phyloP scores from a whole-genome alignment of 2,113 vertebrate species.

The Albula glossodonta region DNA sequence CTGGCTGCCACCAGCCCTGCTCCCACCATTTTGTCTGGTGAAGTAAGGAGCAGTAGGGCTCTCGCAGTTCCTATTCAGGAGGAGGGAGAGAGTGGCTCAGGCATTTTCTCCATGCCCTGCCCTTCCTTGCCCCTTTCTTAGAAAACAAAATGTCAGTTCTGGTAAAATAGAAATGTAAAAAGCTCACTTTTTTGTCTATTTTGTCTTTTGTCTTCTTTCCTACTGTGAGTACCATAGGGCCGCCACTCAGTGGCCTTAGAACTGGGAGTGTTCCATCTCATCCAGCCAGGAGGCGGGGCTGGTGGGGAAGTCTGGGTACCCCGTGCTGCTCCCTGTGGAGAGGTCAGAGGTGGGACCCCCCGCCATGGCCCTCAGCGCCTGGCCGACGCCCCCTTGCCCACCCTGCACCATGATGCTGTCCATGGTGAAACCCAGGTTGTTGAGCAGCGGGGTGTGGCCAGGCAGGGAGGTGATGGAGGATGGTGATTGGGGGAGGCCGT shows the following conservation, averaged over 20 bases:
- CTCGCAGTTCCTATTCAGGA: background rate
- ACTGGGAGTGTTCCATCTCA: slow-evolving; percentile 98
- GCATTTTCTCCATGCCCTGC: slow-evolving; percentile 25
- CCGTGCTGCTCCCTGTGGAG: slow-evolving; percentile 96
- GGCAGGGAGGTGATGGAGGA: slow-evolving; percentile 93
- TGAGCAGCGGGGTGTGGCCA: slow-evolving; percentile 88
- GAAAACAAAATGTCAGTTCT: slow-evolving; percentile 46
- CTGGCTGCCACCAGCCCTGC: background rate
- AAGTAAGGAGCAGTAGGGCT: background rate
- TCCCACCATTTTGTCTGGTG: background rate
- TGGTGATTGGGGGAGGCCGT: slow-evolving; percentile 91
- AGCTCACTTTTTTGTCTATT: slow-evolving; percentile 29
- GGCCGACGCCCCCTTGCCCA: slow-evolving; percentile 82
- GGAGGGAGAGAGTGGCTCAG: background rate
- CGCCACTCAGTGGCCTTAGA: slow-evolving; percentile 69
- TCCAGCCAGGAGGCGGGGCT: slow-evolving; percentile 98
- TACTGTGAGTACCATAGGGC: background rate
- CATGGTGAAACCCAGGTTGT: slow-evolving; percentile 89
- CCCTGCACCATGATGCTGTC: slow-evolving; percentile 84
- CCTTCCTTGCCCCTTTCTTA: slow-evolving; percentile 39
- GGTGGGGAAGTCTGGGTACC: slow-evolving; percentile 98
- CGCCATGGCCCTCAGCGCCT: slow-evolving; percentile 89
- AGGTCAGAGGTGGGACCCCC: slow-evolving; percentile 95
- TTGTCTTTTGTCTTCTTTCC: slow-evolving; percentile 32
- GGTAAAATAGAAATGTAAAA: slow-evolving; percentile 55